Conservation (phyloP, 1,140 invertebrate species). For the Caenorhabditis inopinata region DNA sequence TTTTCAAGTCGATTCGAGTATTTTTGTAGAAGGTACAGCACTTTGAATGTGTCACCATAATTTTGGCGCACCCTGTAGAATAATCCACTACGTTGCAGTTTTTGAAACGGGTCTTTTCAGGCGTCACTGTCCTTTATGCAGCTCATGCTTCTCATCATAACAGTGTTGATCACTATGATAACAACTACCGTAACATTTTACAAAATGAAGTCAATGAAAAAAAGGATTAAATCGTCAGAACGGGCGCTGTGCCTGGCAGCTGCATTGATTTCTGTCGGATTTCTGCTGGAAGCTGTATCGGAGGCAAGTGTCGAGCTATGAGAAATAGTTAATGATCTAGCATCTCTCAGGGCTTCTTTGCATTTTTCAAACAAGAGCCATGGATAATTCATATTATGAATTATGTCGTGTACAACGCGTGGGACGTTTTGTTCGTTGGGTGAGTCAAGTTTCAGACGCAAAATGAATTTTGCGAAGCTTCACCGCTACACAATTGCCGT, state of each 20-base stretch:
- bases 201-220: not conserved
- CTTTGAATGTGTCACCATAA: no score
- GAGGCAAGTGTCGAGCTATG: not conserved
- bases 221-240: not conserved
- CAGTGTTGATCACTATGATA: not conserved
- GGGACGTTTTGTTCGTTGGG: not conserved
- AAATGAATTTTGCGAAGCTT: no score
- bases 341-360: conserved; percentile 2
- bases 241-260: not conserved
- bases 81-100: no score
- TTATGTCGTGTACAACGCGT: not conserved
- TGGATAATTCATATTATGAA: not conserved
- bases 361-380: conserved; percentile 1
- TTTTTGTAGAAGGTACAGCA: no score
- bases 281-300: not conserved
- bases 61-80: no score
- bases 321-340: no score
- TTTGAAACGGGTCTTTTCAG: no score
- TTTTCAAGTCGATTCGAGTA: no score
- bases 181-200: not conserved
- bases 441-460: not conserved
- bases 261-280: not conserved
- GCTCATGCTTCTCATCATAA: not conserved
- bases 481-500: no score
- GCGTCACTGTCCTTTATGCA: conserved; percentile 3